Evolutionary conservation across 2,888 invertebrate species (phyloP), one percentile per base, ranked within the genome.

Genomic region (Acrocyrtus sp.): DNA sequence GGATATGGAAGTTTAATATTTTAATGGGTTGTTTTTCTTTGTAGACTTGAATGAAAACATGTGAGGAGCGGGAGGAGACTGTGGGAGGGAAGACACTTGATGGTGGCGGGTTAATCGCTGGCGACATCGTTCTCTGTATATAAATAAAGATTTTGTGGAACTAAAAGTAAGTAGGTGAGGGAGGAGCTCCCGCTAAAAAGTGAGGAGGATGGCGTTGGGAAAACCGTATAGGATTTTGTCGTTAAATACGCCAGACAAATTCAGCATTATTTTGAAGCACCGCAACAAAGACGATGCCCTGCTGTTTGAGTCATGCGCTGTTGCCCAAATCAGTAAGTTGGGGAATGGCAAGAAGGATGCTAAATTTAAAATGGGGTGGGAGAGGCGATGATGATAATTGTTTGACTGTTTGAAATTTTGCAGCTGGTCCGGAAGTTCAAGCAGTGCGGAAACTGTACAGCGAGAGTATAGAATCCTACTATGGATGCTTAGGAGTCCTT

Each of bases 161-260:
- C n/a, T n/a, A n/a, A n/a, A n/a, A n/a, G n/a, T n/a, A n/a, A n/a
- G n/a, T n/a, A n/a, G n/a, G n/a, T n/a, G n/a, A n/a, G n/a, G n/a
- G n/a, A n/a, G n/a, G n/a, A n/a, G n/a, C n/a, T n/a, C n/a, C n/a
- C n/a, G n/a, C n/a, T n/a, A n/a, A n/a, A n/a, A n/a, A n/a, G n/a
- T n/a, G n/a, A 22, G 8, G 19, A 43, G 6, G 19, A 96, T 96
- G 96, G 95, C 96, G 83, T 93, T 97, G 92, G 94, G 94, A 82
- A 96, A 96, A 86, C 92, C 92, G 78, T 96, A 94, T 86, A 91
- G 95, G 82, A 91, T 96, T 81, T 89, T 93, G 82, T 95, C 96
- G 85, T 95, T 96, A 86, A 90, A 91, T 81, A 91, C 93, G 41
- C 92, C 93, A 61, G 91, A 90, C 84, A 94, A 95, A 12, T 95